Evolutionary conservation across 2,113 vertebrate genomes (phyloP), one percentile per base, ranked within the genome.

Genomic region (Xyrauchen texanus): DNA sequence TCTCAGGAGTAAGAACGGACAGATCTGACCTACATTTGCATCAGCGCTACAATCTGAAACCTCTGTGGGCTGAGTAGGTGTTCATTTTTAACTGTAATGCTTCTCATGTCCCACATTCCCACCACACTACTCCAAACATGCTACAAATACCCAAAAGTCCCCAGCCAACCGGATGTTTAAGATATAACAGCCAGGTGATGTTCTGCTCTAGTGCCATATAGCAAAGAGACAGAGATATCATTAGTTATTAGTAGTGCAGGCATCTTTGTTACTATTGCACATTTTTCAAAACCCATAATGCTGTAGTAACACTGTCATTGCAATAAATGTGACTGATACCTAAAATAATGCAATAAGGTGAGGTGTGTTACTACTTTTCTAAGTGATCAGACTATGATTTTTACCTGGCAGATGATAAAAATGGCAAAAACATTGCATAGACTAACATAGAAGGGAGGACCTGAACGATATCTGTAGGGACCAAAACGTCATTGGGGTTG

Each of bases 11-110:
- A 75, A 11, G 53, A 49, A 66, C 4, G 44, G 65, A 55, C 55
- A 69, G 52, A 51, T 60, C 13, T 74, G 79, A 75, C 68, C 75
- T 76, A 81, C 63, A 60, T 69, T 76, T 55, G 15, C 63, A 60
- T 81, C 42, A 63, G 47, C 21, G 53, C 11, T 76, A 52, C 51
- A n/a, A 65, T 61, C 21, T 61, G 34, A 70, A 70, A 61, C 51
- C 8, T 15, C 64, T 47, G 21, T 76, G 46, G 80, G 66, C 65
- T 44, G 63, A 76, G 70, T 70, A 76, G 73, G 73, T 55, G 62
- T 79, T 60, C 76, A 62, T 66, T 74, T 84, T 78, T 65, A 68
- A 55, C 74, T 81, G 74, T 75, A 81, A 78, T 61, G 52, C 55
- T 78, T 81, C 79, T 53, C 60, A 61, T 49, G 73, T 76, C 67